Conservation (phyloP, 1,140 invertebrate species). For the Agrypnia vestita region DNA sequence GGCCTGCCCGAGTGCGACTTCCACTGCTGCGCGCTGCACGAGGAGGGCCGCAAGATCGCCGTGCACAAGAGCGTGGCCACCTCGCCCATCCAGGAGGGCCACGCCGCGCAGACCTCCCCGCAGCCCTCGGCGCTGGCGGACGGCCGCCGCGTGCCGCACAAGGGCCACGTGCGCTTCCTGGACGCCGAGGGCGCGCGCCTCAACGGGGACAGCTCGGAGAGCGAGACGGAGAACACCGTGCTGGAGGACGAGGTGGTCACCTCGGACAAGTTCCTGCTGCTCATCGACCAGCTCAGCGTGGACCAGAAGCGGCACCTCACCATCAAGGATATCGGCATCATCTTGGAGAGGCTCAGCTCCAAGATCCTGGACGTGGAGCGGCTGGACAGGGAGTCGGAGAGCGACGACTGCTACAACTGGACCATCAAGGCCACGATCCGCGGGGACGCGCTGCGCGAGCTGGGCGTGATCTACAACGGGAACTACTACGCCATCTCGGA, state of each 20-base stretch:
- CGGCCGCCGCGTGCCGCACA: constrained; percentile 73
- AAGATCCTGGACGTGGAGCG: constrained; percentile 95
- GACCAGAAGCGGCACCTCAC: constrained; percentile 93
- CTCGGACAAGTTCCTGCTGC: constrained; percentile 91
- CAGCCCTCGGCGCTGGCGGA: constrained; percentile 71
- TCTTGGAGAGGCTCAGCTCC: constrained; percentile 90
- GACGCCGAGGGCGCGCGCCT: constrained; percentile 78
- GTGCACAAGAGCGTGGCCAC: constrained; percentile 93
- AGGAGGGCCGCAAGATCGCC: constrained; percentile 91
- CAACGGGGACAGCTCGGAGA: constrained; percentile 90
- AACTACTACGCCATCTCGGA: constrained; percentile 96
- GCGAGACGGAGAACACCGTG: constrained; percentile 93
- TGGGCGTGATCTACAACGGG: constrained; percentile 95
- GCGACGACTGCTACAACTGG: constrained; percentile 95
- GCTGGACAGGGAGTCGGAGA: constrained; percentile 91
- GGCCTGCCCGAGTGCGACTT: constrained; percentile 89
- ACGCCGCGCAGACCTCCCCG: constrained; percentile 77
- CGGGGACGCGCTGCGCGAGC: constrained; percentile 89
- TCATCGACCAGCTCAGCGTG: constrained; percentile 93
- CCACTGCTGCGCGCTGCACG: constrained; percentile 94
- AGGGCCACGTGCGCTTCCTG: constrained; percentile 83
- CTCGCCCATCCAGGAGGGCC: constrained; percentile 90
- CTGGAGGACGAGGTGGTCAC: constrained; percentile 91
- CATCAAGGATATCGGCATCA: constrained; percentile 96
- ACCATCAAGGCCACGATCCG: constrained; percentile 94